These are phyloP conservation scores for Triplophysa bombifrons DNA, from an alignment of 2,797 vertebrate genomes.

Conservation along the genomic window DNA sequence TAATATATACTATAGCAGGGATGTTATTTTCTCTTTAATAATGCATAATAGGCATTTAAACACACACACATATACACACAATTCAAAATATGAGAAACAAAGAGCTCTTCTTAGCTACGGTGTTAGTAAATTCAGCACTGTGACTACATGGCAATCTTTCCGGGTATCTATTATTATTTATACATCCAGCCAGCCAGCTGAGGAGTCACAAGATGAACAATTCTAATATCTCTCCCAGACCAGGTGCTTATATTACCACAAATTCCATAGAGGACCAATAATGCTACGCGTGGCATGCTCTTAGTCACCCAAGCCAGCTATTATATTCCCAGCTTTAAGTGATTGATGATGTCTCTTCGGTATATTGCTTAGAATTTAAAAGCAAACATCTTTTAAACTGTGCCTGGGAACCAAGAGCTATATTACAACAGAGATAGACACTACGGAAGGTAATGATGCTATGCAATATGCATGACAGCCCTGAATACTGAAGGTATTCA, in stretches of 20 bases:
- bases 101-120: neutral
- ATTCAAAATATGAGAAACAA: neutral
- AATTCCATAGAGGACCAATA: conserved; percentile 35
- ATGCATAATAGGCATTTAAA: neutral
- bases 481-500: neutral
- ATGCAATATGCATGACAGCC: neutral
- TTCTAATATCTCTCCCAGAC: conserved; percentile 29
- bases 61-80: neutral
- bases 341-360: neutral
- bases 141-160: neutral
- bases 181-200: neutral
- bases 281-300: conserved; percentile 13
- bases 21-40: neutral
- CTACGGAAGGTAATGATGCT: neutral
- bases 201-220: conserved; percentile 43
- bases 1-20: too few relatives aligned
- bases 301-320: conserved; percentile 10
- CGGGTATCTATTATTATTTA: neutral
- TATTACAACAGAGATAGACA: neutral
- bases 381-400: conserved; percentile 8
- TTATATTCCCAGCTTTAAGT: conserved; percentile 10
- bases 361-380: conserved; percentile 1
- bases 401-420: neutral
- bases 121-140: neutral
- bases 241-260: conserved; percentile 4